Evolutionary conservation across 2,113 vertebrate species (phyloP), one percentile per base, ranked within the genome.

Genomic region (Entosphenus tridentatus): DNA sequence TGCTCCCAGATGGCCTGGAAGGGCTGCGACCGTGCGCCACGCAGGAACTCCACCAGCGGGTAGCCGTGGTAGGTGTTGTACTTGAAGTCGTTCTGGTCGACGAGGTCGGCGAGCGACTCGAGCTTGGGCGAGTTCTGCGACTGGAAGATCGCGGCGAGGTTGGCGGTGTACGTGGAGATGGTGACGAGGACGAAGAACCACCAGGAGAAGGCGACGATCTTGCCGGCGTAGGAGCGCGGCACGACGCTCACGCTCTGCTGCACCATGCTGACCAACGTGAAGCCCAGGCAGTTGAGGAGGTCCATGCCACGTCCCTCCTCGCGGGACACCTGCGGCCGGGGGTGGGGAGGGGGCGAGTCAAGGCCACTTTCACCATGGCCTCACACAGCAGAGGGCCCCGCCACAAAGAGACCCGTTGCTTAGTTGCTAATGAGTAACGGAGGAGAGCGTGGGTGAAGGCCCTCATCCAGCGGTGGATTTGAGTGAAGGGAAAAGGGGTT

Each of bases 1-100:
- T 65, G 62, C 62, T 65, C 62, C 62, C 62, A 65, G 62, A 65
- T 65, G 62, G n/a, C 62, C 62, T 65, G 62, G 18, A 65, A 65
- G 18, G 62, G 62, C 18, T 11, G n/a, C 62, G 18, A n/a, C n/a
- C 62, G n/a, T n/a, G 62, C n/a, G n/a, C n/a, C 10, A 8, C 18
- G n/a, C 62, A 65, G 62, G 62, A 65, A 65, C 9, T 65, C 18
- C n/a, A 65, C 62, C n/a, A 65, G 62, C 18, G 62, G 62, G 62
- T 65, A 65, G 9, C 18, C 62, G n/a, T 65, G n/a, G 18, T 65
- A 65, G 8, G 62, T 65, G 8, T 21, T 21, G 8, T 65, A 65
- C 62, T 16, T 21, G 10, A 16, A 65, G n/a, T 65, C 62, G 21
- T 65, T 65, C 10, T 65, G 62, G 62, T 65, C 62, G 8, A 65